Evolutionary conservation across 2,113 vertebrate species (phyloP), one percentile per base, ranked within the genome.

Genomic region (Myiagra hebetior): DNA sequence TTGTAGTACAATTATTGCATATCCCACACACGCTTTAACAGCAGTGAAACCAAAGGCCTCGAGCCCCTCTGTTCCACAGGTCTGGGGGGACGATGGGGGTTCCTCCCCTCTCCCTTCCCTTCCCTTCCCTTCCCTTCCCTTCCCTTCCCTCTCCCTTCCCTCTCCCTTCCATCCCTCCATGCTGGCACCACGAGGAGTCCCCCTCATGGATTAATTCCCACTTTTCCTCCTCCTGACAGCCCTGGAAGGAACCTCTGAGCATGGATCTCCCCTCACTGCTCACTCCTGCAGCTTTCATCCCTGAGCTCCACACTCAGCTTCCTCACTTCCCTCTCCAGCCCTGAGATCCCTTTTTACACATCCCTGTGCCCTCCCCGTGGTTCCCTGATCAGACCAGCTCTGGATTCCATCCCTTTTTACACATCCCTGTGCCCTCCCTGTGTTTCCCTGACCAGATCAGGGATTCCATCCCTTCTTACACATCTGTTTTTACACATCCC

Each of bases 1-100:
- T 18, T 11, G 2, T 9, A 39, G 22, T 1, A 14, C 0, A 5
- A 28, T 67, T 39, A 6, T 68, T 44, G 81, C 18, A 2, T 22
- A 4, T 6, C 11, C 11, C 31, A 46, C 17, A 11, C 8, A 8
- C 2, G 0, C 28, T 33, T 9, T 5, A 64, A 9, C 33, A 60
- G 63, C 16, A 26, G 4, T 13, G 64, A 47, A 62, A 33, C 2
- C 31, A 39, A 42, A 83, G 17, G 52, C 44, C 24, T 6, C 0
- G 1, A 22, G 30, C 6, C 10, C 12, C 18, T 2, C 9, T 3
- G 0, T 4, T 19, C n/a, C 79, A 42, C 22, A 65, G 15, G 7
- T 8, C 7, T 4, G 10, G 30, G n/a, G 33, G 33, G 57, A 75
- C 0, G 1, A n/a, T 7, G 39, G 47, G 26, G 28, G 44, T 23